Conservation (phyloP, 2,113 vertebrate genomes). For the Furnarius figulus region DNA sequence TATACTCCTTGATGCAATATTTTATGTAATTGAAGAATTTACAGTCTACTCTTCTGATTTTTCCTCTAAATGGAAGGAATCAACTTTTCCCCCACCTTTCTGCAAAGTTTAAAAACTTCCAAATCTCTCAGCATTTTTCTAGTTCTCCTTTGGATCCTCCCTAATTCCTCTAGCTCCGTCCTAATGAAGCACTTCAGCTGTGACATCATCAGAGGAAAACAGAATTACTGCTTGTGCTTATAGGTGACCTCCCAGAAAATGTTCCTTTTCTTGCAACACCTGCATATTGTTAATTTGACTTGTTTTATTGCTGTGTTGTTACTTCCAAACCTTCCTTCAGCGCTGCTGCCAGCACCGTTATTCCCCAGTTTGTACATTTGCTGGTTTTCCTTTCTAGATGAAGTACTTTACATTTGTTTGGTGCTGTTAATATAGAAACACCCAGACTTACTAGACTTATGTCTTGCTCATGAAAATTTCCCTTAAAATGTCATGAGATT, state of each 20-base stretch:
- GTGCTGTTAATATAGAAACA: not conserved
- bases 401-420: not conserved
- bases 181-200: not conserved
- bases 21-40: not conserved
- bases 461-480: not conserved
- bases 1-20: not conserved
- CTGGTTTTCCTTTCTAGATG: not conserved
- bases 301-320: not conserved
- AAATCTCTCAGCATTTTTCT: not conserved
- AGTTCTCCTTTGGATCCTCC: not conserved
- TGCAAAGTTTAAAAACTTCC: not conserved
- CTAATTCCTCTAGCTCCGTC: not conserved
- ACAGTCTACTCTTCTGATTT: not conserved
- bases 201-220: not conserved
- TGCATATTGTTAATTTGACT: constrained; percentile 9
- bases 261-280: not conserved
- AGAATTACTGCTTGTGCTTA: not conserved
- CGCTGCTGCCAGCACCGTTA: not conserved
- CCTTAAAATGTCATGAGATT: not conserved
- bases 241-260: not conserved
- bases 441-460: not conserved
- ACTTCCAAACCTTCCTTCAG: not conserved
- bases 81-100: not conserved
- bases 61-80: not conserved
- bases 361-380: not conserved